Percentiles rank a stretch among this genome's conserved stretches.
These are phyloP conservation scores for Urocynchramus pylzowi DNA, from an alignment of 2,113 vertebrate genomes.

Conservation along the genomic window DNA sequence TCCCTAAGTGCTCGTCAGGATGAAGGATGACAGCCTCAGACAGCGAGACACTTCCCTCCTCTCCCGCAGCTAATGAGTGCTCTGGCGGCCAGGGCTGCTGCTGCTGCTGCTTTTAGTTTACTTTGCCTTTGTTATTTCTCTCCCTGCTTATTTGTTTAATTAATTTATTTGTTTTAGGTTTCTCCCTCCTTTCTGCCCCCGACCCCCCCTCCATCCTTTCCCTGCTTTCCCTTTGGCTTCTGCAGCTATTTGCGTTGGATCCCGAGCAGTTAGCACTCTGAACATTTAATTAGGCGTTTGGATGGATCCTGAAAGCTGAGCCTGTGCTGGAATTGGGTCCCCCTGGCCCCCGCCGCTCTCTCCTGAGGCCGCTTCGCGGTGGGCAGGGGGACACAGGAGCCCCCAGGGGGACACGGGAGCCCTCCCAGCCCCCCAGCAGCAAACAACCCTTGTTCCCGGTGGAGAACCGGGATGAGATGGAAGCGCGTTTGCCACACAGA, in stretches of 20 bases:
- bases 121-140: background rate
- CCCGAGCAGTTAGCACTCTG: background rate
- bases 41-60: constrained; percentile 72
- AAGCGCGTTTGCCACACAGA: fast-evolving
- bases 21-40: constrained; percentile 76
- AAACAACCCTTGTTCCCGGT: fast-evolving
- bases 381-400: background rate
- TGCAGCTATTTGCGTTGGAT: constrained; percentile 38
- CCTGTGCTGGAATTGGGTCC: background rate
- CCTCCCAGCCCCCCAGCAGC: background rate
- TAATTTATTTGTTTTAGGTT: background rate
- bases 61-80: constrained; percentile 66
- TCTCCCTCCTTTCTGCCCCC: background rate
- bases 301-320: background rate
- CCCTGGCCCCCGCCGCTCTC: fast-evolving
- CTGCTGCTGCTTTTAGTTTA: background rate
- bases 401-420: background rate
- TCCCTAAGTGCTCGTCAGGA: constrained; percentile 78
- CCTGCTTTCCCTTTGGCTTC: background rate
- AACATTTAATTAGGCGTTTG: constrained; percentile 33
- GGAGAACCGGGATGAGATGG: background rate
- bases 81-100: constrained; percentile 47
- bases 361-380: fast-evolving
- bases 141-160: background rate
- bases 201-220: background rate